A percentile compares a stretch with the other conserved stretches of the same genome.
phyloP scores from a whole-genome alignment of 2,113 vertebrate species.

The Phodopus roborovskii region DNA sequence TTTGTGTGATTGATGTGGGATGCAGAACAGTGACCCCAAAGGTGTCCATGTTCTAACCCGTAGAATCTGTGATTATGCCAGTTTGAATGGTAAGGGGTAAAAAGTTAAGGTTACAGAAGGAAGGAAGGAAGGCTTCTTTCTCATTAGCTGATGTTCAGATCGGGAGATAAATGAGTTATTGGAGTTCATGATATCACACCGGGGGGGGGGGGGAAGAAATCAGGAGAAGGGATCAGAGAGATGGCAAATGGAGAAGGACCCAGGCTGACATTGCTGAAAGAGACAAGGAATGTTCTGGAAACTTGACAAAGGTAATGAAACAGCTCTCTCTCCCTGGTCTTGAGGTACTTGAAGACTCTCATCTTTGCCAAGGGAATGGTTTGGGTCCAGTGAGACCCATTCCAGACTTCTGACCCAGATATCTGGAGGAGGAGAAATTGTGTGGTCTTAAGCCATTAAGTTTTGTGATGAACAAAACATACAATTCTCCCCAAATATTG shows the following conservation, averaged over 20 bases:
- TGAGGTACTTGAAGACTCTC: background rate
- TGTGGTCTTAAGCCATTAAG: background rate
- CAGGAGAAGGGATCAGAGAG: background rate
- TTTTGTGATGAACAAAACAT: no score
- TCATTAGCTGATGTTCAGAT: background rate
- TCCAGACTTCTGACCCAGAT: background rate
- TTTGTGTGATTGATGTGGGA: background rate
- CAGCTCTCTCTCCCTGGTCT: no score
- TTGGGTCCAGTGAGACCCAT: background rate
- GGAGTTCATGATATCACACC: background rate
- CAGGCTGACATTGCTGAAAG: background rate
- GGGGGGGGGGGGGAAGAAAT: background rate
- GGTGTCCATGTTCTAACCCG: no score
- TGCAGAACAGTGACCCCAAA: background rate
- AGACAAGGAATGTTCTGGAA: background rate
- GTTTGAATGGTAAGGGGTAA: background rate
- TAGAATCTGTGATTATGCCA: background rate
- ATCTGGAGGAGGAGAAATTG: background rate
- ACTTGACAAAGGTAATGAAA: background rate
- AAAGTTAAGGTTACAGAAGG: background rate
- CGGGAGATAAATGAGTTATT: background rate
- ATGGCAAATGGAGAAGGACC: background rate
- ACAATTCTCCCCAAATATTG: background rate
- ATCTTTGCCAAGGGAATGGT: background rate
- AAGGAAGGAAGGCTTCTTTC: background rate